Evolutionary conservation across 2,888 invertebrate genomes (phyloP).

Genomic region (Notodromas monacha): DNA sequence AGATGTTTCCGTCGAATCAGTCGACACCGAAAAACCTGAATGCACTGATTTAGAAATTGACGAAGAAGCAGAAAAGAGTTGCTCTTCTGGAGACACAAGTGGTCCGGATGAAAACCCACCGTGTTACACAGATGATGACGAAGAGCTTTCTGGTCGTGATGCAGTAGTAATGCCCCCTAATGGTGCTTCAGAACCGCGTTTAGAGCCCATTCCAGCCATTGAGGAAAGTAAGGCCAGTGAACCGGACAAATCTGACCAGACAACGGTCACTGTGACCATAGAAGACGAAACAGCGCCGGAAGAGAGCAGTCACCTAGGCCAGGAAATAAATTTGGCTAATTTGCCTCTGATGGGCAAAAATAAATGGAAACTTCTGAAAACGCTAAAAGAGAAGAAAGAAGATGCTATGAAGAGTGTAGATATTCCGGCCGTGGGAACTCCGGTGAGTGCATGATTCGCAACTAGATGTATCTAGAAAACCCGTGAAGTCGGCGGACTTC

Average conservation of each 20-base stretch:
- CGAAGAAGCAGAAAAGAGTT: constrained; percentile 15
- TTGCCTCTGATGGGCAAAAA: constrained; percentile 29
- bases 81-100: constrained; percentile 52
- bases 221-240: too few species aligned
- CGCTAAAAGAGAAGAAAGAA: constrained; percentile 55
- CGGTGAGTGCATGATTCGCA: too few species aligned
- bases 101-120: constrained; percentile 44
- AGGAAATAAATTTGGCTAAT: too few species aligned
- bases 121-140: constrained; percentile 27
- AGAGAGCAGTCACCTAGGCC: neutral
- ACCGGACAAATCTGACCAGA: constrained; percentile 12
- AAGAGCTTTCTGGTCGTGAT: constrained; percentile 10
- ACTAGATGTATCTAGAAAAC: too few species aligned
- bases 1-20: constrained; percentile 6
- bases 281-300: neutral
- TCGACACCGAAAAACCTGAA: constrained; percentile 6
- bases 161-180: constrained; percentile 12
- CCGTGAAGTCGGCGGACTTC: too few species aligned
- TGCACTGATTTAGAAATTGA: constrained; percentile 8
- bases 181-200: too few species aligned
- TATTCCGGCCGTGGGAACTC: too few species aligned
- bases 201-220: too few species aligned
- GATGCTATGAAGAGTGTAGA: constrained; percentile 29
- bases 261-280: neutral
- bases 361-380: constrained; percentile 65